Base-by-base conservation (phyloP, 1,140 invertebrate genomes). In the Macrobrachium nipponense region DNA sequence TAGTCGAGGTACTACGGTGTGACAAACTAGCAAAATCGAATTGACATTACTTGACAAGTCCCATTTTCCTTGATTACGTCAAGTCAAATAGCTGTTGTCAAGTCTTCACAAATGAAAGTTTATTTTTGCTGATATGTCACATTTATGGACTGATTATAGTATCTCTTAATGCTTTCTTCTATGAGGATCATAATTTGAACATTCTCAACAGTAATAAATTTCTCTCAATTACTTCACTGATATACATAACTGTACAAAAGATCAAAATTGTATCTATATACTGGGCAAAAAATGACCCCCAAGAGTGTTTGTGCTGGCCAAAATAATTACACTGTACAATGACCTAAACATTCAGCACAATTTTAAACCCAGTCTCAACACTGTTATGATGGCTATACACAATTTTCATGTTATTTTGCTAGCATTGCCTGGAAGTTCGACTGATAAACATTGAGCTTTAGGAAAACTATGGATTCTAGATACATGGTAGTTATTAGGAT, bases 391-490 rank as follows among this genome's bases (percentile, higher is more conserved):
- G 80, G 60, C 84, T 86, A 86, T 86, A 79, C 84, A 86, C 77
- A 72, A 36, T 73, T 80, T 86, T 68, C 68, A 79, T 70, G 61
- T 59, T 86, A 73, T 79, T 79, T 86, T 77, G 59, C 84, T 80
- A 70, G 14, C 68, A 17, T 70, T 58, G n/a, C 77, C 80, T 76
- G 83, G 80, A 86, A 68, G 60, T 86, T 86, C 61, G 75, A 78
- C 84, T 86, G 84, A 86, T 80, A 80, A 51, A 85, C 84, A 86
- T 86, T 86, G 84, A 86, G 84, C 84, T 86, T 86, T 86, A 80
- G 68, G 84, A 86, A 80, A 86, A 80, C 84, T 80, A 82, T 86
- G 84, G 80, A 80, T 70, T 86, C 84, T 86, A 86, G 84, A 86
- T 86, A 86, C 70, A 80, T 70, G 64, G 68, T 80, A 86, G 78